Percentiles rank a stretch among this genome's conserved stretches.
phyloP scores from a whole-genome alignment of 2,113 vertebrate genomes.

The Pteronura brasiliensis region DNA sequence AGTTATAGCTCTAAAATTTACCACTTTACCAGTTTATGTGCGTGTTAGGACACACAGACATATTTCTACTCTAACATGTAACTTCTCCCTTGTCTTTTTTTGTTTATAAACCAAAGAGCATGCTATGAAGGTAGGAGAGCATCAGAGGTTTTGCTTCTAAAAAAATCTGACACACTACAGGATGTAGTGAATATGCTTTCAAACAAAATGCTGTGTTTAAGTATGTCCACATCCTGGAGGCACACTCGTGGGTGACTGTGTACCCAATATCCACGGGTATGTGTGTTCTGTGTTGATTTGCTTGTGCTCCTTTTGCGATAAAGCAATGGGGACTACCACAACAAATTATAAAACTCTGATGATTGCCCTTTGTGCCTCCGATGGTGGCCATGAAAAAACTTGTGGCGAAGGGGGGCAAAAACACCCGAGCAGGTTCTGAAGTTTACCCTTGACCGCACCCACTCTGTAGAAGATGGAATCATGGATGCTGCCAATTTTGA shows the following conservation, averaged over 20 bases:
- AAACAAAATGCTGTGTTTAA: background rate
- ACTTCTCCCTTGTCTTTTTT: background rate
- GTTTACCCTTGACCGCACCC: background rate
- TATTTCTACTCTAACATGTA: constrained; percentile 41
- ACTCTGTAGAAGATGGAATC: background rate
- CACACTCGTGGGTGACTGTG: rapidly evolving
- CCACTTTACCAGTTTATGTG: background rate
- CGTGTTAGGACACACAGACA: background rate
- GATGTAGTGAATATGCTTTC: background rate
- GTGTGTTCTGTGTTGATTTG: background rate
- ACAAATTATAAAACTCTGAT: background rate
- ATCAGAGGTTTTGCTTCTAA: background rate
- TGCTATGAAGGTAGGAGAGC: background rate
- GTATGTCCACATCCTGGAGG: background rate
- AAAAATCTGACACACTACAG: background rate
- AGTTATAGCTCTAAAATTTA: constrained; percentile 56
- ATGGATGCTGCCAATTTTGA: background rate
- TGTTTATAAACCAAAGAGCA: constrained; percentile 9
- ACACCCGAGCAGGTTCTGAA: background rate
- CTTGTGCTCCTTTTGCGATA: background rate
- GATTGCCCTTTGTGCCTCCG: background rate
- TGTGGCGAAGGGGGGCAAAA: background rate
- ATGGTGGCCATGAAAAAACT: background rate
- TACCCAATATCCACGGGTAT: rapidly evolving
- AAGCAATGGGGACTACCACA: background rate